These are phyloP conservation scores for Heliconius eleuchia DNA, from an alignment of 1,140 invertebrate genomes.

Conservation along the genomic window DNA sequence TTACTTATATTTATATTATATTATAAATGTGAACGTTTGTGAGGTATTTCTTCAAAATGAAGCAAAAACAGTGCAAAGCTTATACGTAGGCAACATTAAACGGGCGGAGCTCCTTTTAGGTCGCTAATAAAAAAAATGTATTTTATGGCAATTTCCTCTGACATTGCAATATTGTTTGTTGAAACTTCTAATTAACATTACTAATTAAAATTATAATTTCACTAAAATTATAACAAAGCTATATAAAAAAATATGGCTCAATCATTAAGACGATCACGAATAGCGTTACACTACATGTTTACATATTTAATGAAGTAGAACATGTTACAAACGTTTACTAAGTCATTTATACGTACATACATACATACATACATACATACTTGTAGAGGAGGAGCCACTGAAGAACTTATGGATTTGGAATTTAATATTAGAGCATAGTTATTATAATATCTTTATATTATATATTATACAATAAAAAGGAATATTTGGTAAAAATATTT, in stretches of 20 bases:
- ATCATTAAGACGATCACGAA: neutral
- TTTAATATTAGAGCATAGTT: neutral
- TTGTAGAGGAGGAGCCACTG: neutral
- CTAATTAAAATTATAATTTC: neutral
- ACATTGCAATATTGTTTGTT: neutral
- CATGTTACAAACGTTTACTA: neutral
- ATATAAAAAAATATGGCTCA: neutral
- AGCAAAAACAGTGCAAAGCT: too few relatives aligned
- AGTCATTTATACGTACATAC: neutral
- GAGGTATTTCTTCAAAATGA: too few relatives aligned
- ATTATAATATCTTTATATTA: too few relatives aligned
- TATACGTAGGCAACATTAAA: too few relatives aligned
- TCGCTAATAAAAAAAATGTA: too few relatives aligned
- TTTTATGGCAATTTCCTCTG: neutral
- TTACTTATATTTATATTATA: too few relatives aligned
- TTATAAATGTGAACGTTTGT: too few relatives aligned
- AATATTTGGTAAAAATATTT: too few relatives aligned
- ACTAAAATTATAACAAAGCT: neutral
- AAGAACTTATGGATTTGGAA: neutral
- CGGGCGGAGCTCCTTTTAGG: too few relatives aligned
- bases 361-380: neutral
- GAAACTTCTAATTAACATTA: neutral
- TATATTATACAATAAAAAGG: too few relatives aligned
- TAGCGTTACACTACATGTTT: neutral
- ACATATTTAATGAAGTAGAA: conserved; percentile 10